Base-by-base conservation (phyloP, 2,888 invertebrate species). In the Herminia tarsipennalis region DNA sequence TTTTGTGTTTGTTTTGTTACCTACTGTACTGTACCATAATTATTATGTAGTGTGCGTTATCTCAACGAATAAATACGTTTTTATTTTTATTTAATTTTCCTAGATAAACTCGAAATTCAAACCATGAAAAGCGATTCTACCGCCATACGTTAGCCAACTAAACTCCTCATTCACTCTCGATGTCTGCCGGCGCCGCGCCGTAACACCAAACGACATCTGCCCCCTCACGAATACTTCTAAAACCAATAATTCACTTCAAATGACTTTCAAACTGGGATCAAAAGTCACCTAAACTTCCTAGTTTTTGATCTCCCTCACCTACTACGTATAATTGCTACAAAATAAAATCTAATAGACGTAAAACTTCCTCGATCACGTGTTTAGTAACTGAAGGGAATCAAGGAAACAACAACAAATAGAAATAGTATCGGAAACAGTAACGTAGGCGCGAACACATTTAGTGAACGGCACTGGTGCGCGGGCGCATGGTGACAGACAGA, bases 381-480 rank as follows among this genome's bases (percentile, higher is more conserved):
- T 67, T 53, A 58, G 66, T 62, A 59, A 66, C 56, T 25, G 12
- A 67, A 64, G 56, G 45, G 64, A 73, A 77, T 76, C 53, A 68
- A 76, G 79, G 77, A 76, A 78, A 70, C 70, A 71, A 66, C 72
- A 76, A 77, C 82, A 83, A 83, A 83, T 83, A 76, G 76, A 80
- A 78, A 80, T 78, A 77, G 76, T 73, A 75, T 85, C 82, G 89
- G 90, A 88, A 83, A 75, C 81, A 62, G 81, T 78, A 86, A 86
- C 80, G 81, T 60, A 32, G 42, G 70, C 68, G 88, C 58, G 72
- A 82, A 89, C 85, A 81, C 67, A 85, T 88, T 88, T 88, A 89
- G 76, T 72, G 72, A 63, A 71, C 66, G 65, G 52, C 59, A 32
- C 39, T 39, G 28, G 66, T 66, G 69, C 57, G 47, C 32, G 57